Conservation (phyloP, 2,113 vertebrate species). For the Amphiprion ocellaris region DNA sequence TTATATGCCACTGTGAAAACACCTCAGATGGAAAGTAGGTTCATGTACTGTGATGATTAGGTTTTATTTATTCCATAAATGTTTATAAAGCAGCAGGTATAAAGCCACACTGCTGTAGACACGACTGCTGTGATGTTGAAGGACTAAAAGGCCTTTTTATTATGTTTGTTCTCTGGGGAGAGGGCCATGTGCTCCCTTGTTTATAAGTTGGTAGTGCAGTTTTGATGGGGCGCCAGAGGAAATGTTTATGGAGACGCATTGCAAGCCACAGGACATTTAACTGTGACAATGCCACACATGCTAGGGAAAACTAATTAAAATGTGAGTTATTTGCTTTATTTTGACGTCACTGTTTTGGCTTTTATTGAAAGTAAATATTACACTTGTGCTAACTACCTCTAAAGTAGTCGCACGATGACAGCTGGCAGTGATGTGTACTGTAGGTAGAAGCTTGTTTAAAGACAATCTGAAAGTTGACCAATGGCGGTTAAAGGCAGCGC, state of each 20-base stretch:
- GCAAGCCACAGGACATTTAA: conserved; percentile 15
- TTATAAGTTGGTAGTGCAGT: conserved; percentile 58
- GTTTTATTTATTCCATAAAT: conserved; percentile 35
- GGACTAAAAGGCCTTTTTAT: conserved; percentile 31
- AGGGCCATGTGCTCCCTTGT: conserved; percentile 59
- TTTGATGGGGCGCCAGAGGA: conserved; percentile 50
- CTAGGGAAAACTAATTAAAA: background rate
- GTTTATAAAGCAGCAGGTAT: conserved; percentile 33
- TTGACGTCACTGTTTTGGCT: too few species aligned
- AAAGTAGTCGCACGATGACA: too few species aligned
- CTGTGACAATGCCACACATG: background rate
- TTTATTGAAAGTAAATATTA: too few species aligned
- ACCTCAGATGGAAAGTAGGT: conserved; percentile 22
- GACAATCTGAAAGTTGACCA: too few species aligned
- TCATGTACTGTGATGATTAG: conserved; percentile 15
- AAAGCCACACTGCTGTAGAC: conserved; percentile 15
- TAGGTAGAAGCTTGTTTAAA: too few species aligned
- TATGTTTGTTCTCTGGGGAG: conserved; percentile 14
- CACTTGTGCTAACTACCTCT: too few species aligned
- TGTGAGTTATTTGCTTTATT: too few species aligned
- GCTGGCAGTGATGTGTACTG: too few species aligned
- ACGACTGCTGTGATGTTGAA: conserved; percentile 12
- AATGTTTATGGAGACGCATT: conserved; percentile 38
- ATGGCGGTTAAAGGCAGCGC: too few species aligned
- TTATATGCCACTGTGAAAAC: background rate